phyloP scores from a whole-genome alignment of 2,888 invertebrate species.

The Drosophila gaucha region DNA sequence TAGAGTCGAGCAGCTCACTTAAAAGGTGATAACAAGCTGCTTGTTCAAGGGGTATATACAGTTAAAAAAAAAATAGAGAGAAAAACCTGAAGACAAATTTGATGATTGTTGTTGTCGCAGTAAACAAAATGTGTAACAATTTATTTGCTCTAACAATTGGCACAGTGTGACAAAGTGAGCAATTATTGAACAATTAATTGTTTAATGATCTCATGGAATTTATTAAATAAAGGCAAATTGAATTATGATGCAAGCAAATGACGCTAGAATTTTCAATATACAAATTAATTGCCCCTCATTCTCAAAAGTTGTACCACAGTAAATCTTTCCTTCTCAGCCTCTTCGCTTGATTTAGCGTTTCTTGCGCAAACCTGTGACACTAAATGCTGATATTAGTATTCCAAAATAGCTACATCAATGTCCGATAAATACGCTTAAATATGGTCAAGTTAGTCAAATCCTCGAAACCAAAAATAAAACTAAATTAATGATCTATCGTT shows the following conservation, averaged over 20 bases:
- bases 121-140: slow-evolving; percentile 63
- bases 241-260: slow-evolving; percentile 13
- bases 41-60: slow-evolving; percentile 41
- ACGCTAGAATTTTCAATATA: background rate
- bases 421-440: slow-evolving; percentile 3
- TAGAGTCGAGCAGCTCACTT: slow-evolving; percentile 53
- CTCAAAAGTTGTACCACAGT: background rate
- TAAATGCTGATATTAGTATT: slow-evolving; percentile 56
- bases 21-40: slow-evolving; percentile 79
- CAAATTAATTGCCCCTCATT: background rate
- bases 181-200: slow-evolving; percentile 23
- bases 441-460: slow-evolving; percentile 4
- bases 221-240: background rate
- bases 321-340: slow-evolving; percentile 6
- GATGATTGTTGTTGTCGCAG: slow-evolving; percentile 21
- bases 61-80: slow-evolving; percentile 6
- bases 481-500: slow-evolving; percentile 19
- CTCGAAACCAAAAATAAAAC: background rate
- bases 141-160: slow-evolving; percentile 45
- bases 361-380: slow-evolving; percentile 34
- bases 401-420: slow-evolving; percentile 30
- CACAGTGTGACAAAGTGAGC: slow-evolving; percentile 47
- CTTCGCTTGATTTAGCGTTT: slow-evolving; percentile 34
- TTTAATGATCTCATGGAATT: slow-evolving; percentile 42
- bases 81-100: slow-evolving; percentile 26